Conservation (phyloP, 2,113 vertebrate species). For the Ariopsis seemanni region DNA sequence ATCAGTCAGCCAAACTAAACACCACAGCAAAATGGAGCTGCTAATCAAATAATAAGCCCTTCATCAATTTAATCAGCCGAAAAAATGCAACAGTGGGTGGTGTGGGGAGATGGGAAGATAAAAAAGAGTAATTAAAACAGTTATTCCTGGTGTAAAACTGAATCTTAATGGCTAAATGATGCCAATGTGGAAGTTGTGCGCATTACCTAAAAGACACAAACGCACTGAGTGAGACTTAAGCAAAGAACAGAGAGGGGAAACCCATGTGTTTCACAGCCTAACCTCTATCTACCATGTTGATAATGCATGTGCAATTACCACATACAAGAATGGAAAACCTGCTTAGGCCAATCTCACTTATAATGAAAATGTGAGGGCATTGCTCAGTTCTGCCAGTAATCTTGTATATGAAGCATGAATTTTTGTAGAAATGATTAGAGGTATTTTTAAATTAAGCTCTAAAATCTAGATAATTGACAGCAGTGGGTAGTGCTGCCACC, state of each 20-base stretch:
- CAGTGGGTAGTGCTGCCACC: too few relatives aligned
- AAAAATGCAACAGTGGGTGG: slow-evolving; percentile 28
- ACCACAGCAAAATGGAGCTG: slow-evolving; percentile 51
- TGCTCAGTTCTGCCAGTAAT: neutral
- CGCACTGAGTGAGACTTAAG: neutral
- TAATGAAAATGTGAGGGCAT: neutral
- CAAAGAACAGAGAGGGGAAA: neutral
- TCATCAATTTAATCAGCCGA: slow-evolving; percentile 61
- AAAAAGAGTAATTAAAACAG: slow-evolving; percentile 44
- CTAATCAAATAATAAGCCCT: slow-evolving; percentile 61
- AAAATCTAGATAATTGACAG: too few relatives aligned
- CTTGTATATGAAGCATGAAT: neutral
- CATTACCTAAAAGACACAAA: slow-evolving; percentile 3
- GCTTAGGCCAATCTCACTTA: neutral
- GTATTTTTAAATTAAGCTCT: neutral
- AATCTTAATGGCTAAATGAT: slow-evolving; percentile 16
- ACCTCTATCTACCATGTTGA: neutral
- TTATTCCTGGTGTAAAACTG: slow-evolving; percentile 26
- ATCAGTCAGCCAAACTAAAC: slow-evolving; percentile 58
- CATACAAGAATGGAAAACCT: neutral
- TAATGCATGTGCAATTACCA: neutral
- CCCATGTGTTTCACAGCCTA: neutral
- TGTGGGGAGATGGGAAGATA: slow-evolving; percentile 26
- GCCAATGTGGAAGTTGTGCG: neutral
- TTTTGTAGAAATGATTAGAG: neutral